Percentiles rank a stretch among this genome's conserved stretches.
phyloP scores from a whole-genome alignment of 2,888 invertebrate genomes.

The Arrhopalites spinosus region DNA sequence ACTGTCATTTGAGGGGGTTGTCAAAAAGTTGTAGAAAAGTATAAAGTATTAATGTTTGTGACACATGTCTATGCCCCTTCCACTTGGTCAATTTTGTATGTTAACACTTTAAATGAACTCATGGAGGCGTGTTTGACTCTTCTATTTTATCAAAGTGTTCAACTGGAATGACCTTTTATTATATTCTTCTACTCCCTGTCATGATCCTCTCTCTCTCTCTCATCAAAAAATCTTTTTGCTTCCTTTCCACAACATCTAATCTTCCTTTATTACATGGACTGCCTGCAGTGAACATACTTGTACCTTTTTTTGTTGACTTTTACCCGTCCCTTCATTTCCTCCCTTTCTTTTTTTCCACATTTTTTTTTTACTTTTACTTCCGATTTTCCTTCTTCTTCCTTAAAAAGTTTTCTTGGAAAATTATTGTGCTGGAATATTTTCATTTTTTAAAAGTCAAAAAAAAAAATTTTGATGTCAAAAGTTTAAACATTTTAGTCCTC shows the following conservation, averaged over 20 bases:
- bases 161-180: constrained; percentile 37
- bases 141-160: constrained; percentile 40
- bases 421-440: too few species aligned
- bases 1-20: too few species aligned
- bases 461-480: too few species aligned
- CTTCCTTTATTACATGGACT: constrained; percentile 31
- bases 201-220: constrained; percentile 23
- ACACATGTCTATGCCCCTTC: constrained; percentile 33
- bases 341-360: too few species aligned
- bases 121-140: constrained; percentile 33
- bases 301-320: too few species aligned
- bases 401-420: too few species aligned
- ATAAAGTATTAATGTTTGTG: constrained; percentile 8
- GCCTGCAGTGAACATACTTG: constrained; percentile 16
- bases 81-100: constrained; percentile 28
- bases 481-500: too few species aligned
- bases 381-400: too few species aligned
- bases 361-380: too few species aligned
- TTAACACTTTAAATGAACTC: constrained; percentile 23
- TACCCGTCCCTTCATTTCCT: too few species aligned
- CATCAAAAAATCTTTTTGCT: constrained; percentile 30
- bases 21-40: background rate
- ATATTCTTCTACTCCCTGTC: constrained; percentile 32
- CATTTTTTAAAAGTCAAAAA: too few species aligned
- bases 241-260: constrained; percentile 32